These are phyloP conservation scores for Epicampocera succincta DNA, from an alignment of 2,888 invertebrate genomes.

Conservation along the genomic window DNA sequence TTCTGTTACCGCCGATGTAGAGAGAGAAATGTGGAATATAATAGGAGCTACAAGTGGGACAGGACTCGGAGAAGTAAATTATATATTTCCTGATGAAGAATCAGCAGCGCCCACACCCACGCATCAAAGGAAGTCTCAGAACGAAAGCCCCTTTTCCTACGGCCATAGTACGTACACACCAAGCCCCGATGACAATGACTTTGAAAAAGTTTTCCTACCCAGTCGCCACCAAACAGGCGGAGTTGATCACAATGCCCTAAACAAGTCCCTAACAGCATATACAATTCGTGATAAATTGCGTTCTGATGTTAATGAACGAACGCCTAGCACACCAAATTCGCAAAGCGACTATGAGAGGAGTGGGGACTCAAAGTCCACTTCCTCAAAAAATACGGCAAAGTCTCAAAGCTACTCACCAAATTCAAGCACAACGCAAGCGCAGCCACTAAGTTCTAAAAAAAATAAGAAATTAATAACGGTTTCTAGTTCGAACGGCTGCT, in stretches of 20 bases:
- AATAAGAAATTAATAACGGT: slow-evolving; percentile 14
- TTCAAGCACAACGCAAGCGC: slow-evolving; percentile 63
- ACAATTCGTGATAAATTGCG: slow-evolving; percentile 77
- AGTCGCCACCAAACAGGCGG: slow-evolving; percentile 44
- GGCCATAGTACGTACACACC: slow-evolving; percentile 78
- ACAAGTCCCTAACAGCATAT: slow-evolving; percentile 73
- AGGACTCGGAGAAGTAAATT: slow-evolving; percentile 77
- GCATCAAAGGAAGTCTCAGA: slow-evolving; percentile 33
- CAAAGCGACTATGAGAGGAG: slow-evolving; percentile 73
- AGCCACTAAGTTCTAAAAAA: slow-evolving; percentile 52
- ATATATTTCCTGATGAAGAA: slow-evolving; percentile 73
- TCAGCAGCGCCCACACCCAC: slow-evolving; percentile 69
- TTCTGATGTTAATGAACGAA: slow-evolving; percentile 76
- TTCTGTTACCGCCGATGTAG: slow-evolving; percentile 80
- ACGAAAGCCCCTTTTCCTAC: slow-evolving; percentile 76
- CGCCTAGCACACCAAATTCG: slow-evolving; percentile 69
- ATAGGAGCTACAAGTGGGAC: slow-evolving; percentile 82
- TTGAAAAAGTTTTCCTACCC: slow-evolving; percentile 79
- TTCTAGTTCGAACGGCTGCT: slow-evolving; percentile 33
- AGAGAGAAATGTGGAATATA: slow-evolving; percentile 83
- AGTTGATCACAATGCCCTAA: slow-evolving; percentile 73
- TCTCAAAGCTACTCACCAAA: slow-evolving; percentile 68
- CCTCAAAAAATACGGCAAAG: slow-evolving; percentile 71
- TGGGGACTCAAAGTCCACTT: slow-evolving; percentile 66
- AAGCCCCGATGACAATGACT: slow-evolving; percentile 75